These are phyloP conservation scores for Agonum fuliginosum DNA, from an alignment of 2,888 invertebrate species.

Conservation along the genomic window DNA sequence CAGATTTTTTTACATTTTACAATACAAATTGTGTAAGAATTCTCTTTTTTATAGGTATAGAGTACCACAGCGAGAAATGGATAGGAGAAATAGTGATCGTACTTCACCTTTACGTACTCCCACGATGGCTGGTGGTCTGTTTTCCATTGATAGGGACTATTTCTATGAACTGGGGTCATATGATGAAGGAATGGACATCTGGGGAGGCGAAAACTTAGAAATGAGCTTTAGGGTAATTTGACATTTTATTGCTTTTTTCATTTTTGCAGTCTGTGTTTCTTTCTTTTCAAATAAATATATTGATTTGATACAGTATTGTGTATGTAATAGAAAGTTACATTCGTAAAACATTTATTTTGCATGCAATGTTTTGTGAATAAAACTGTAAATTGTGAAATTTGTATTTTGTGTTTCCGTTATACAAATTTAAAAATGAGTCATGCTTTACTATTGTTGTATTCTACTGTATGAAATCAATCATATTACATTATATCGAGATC, in stretches of 20 bases:
- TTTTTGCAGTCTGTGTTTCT: background rate
- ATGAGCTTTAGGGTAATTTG: constrained; percentile 91
- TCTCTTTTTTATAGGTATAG: constrained; percentile 86
- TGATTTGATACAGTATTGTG: constrained; percentile 15
- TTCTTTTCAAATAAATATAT: background rate
- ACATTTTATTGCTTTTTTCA: background rate
- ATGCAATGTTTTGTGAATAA: background rate
- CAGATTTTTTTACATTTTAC: constrained; percentile 31
- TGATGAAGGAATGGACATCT: constrained; percentile 99
- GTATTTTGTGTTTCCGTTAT: constrained; percentile 4
- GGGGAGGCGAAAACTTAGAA: constrained; percentile 98
- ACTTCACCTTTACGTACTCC: constrained; percentile 95
- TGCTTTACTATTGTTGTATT: too few relatives aligned
- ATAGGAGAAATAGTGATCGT: constrained; percentile 92
- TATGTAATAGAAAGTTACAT: constrained; percentile 5
- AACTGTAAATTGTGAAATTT: background rate
- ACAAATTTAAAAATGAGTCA: too few relatives aligned
- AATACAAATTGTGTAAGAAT: too few relatives aligned
- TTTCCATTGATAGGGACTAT: constrained; percentile 95
- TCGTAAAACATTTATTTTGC: background rate
- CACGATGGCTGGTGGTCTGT: constrained; percentile 98
- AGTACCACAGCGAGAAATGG: constrained; percentile 97
- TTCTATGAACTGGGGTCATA: constrained; percentile 99
- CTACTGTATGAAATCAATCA: too few relatives aligned
- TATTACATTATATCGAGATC: too few relatives aligned